Conservation (phyloP, 2,888 invertebrate species). For the Andricus curvator region DNA sequence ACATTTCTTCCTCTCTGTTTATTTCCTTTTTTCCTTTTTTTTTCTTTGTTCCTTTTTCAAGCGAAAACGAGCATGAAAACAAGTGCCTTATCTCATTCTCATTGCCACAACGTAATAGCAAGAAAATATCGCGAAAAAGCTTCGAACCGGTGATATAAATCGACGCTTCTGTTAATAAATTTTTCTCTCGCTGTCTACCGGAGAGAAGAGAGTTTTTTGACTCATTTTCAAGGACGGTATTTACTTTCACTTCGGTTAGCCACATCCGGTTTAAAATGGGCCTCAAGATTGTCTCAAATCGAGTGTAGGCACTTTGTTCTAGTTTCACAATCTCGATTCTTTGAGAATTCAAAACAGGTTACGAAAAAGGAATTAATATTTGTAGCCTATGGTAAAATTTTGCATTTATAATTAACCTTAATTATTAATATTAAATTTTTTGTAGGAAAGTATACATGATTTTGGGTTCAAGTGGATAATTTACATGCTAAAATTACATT, state of each 20-base stretch:
- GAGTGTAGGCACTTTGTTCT: not conserved
- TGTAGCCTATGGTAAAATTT: too few relatives aligned
- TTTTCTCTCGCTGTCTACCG: not conserved
- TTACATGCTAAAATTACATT: too few relatives aligned
- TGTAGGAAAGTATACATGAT: too few relatives aligned
- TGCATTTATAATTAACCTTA: too few relatives aligned
- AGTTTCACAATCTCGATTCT: not conserved
- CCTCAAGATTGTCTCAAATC: not conserved
- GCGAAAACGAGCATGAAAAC: constrained; percentile 35
- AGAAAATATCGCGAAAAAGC: constrained; percentile 20
- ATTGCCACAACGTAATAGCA: constrained; percentile 26
- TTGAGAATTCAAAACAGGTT: not conserved
- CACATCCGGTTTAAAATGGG: not conserved
- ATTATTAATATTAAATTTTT: too few relatives aligned
- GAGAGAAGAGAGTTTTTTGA: not conserved
- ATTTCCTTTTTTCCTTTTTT: constrained; percentile 32
- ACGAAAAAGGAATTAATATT: not conserved
- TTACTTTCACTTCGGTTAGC: not conserved
- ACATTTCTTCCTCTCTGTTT: constrained; percentile 42
- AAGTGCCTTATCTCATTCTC: constrained; percentile 30
- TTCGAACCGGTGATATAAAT: not conserved
- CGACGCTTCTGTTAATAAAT: not conserved
- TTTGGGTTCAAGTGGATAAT: too few relatives aligned
- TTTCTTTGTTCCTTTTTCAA: not conserved
- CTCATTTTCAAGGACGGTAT: not conserved